phyloP scores from a whole-genome alignment of 1,140 invertebrate species.

The Scylla paramamosain region DNA sequence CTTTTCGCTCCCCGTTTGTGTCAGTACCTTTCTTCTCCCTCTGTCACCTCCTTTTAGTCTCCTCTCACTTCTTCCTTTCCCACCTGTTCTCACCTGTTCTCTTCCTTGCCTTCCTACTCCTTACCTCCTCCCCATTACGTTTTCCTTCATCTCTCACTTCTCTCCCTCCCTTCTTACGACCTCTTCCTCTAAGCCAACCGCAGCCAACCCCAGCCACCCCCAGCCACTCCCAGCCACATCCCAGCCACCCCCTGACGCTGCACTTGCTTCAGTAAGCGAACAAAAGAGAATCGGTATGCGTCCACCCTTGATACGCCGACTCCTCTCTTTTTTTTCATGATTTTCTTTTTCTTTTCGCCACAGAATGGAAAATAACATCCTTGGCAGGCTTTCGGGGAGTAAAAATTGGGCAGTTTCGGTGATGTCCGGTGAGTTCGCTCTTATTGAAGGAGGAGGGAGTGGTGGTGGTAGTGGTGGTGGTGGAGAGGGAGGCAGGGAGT shows the following conservation, averaged over 20 bases:
- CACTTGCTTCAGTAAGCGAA: not conserved
- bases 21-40: not conserved
- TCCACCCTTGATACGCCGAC: constrained; percentile 6
- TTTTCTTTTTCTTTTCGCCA: not conserved
- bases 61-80: not conserved
- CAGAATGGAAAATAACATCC: not conserved
- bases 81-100: not conserved
- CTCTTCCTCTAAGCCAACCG: not conserved
- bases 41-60: not conserved
- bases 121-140: not conserved
- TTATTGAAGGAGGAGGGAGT: not conserved
- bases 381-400: not conserved
- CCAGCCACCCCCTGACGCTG: not conserved
- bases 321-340: not conserved
- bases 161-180: not conserved
- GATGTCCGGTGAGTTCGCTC: not conserved
- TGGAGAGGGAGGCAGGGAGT: not conserved
- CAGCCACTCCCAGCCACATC: not conserved
- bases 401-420: not conserved
- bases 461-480: too few species aligned
- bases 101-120: not conserved
- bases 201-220: not conserved
- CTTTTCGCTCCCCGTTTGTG: not conserved
- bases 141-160: not conserved
- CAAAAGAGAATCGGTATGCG: constrained; percentile 2